phyloP scores from a whole-genome alignment of 2,113 vertebrate species.

The Misgurnus anguillicaudatus region DNA sequence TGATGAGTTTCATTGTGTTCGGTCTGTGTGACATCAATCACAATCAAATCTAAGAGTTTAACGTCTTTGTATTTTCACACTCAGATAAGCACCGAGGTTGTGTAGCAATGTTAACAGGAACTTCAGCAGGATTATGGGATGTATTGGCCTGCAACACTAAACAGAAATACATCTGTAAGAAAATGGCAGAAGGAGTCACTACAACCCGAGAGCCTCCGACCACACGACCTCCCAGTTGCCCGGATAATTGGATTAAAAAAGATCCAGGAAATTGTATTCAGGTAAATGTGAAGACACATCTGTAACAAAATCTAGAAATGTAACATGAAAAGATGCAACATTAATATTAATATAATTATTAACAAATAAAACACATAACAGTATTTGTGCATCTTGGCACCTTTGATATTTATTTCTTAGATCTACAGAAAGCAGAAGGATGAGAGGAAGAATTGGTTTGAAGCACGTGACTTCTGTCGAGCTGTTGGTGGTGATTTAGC shows the following conservation, averaged over 20 bases:
- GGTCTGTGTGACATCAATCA: not conserved
- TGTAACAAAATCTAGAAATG: too few relatives aligned
- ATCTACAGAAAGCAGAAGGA: conserved; percentile 36
- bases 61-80: not conserved
- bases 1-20: not conserved
- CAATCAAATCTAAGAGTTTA: not conserved
- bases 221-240: conserved; percentile 79
- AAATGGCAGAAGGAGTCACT: conserved; percentile 80
- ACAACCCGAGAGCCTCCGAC: conserved; percentile 80
- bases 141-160: conserved; percentile 83
- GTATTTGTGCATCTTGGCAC: too few relatives aligned
- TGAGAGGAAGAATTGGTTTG: conserved; percentile 82
- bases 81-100: conserved; percentile 87
- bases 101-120: conserved; percentile 87
- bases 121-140: conserved; percentile 90
- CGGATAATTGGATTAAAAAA: conserved; percentile 74
- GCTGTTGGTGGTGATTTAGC: conserved; percentile 84
- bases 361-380: too few relatives aligned
- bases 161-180: conserved; percentile 90
- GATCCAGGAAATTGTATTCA: conserved; percentile 76
- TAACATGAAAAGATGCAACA: too few relatives aligned
- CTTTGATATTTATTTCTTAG: conserved; percentile 52
- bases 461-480: conserved; percentile 83
- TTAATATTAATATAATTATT: too few relatives aligned
- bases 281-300: conserved; percentile 64